A percentile compares a stretch with the other conserved stretches of the same genome.
Evolutionary conservation across 35 echinoderm and acorn worm genomes (phyloP).

Genomic region (Patiria miniata): DNA sequence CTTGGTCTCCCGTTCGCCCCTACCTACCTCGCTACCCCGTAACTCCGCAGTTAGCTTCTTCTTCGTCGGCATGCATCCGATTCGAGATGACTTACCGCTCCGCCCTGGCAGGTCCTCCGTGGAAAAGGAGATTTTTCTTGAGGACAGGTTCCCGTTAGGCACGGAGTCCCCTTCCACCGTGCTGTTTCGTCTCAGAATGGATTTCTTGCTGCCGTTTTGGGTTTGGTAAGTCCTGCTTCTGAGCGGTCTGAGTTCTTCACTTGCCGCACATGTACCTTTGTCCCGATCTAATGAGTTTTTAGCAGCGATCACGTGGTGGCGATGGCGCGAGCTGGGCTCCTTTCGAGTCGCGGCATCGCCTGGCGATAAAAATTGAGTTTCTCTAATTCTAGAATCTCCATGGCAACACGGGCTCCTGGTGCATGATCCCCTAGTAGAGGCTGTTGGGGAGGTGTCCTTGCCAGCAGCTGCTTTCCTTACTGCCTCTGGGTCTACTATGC

Average conservation of each 20-base stretch:
- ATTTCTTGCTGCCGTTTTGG: constrained; percentile 31
- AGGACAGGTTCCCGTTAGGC: background rate
- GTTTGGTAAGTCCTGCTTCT: background rate
- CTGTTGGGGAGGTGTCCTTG: constrained; percentile 4
- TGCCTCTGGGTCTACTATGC: constrained; percentile 56
- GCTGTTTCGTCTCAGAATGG: constrained; percentile 17
- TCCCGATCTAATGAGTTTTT: constrained; percentile 1
- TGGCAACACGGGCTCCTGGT: constrained; percentile 7
- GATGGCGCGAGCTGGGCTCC: background rate
- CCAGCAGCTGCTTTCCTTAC: background rate
- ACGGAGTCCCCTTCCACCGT: constrained; percentile 6
- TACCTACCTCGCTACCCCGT: background rate
- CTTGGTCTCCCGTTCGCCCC: background rate
- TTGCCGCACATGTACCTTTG: constrained; percentile 34
- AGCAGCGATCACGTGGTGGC: background rate
- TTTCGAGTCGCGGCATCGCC: background rate
- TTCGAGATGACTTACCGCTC: background rate
- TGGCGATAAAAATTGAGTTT: background rate
- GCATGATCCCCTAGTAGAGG: background rate
- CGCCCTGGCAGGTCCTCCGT: background rate
- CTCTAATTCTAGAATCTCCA: background rate
- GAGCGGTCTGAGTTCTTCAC: constrained; percentile 68
- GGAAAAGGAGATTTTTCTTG: constrained; percentile 26
- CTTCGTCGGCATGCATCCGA: background rate
- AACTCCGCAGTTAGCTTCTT: background rate